Conservation (phyloP, 2,797 vertebrate species). For the Nasua narica region DNA sequence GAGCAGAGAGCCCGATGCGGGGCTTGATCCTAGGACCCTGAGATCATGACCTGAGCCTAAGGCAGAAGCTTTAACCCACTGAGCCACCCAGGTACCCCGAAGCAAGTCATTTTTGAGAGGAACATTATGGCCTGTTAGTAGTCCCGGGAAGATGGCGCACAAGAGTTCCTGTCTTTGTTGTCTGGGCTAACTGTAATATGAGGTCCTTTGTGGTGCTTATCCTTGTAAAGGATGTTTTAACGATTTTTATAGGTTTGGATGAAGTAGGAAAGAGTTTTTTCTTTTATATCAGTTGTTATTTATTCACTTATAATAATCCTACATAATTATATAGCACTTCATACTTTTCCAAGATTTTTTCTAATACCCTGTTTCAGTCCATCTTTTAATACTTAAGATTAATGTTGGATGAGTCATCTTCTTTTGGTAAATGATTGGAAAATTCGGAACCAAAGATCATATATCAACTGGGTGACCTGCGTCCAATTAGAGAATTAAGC, state of each 20-base stretch:
- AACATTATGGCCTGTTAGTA: neutral
- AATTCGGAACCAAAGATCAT: neutral
- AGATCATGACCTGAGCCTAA: too few species aligned
- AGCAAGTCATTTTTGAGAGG: neutral
- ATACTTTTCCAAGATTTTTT: conserved; percentile 14
- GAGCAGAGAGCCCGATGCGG: too few species aligned
- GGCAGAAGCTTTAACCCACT: too few species aligned
- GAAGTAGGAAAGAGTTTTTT: neutral
- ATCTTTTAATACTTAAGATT: neutral
- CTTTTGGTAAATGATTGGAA: neutral
- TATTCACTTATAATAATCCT: neutral
- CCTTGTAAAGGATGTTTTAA: neutral
- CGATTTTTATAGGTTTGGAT: neutral
- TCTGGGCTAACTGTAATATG: neutral
- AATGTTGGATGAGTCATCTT: neutral
- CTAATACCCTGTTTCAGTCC: neutral
- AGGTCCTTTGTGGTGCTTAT: neutral
- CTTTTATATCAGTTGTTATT: neutral
- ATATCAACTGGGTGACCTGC: neutral
- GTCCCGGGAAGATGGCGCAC: neutral
- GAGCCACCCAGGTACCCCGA: too few species aligned
- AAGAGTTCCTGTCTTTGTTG: neutral
- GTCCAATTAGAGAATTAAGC: neutral
- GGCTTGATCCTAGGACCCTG: too few species aligned
- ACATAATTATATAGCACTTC: neutral